These are phyloP conservation scores for Scolanthus callimorphus DNA, from an alignment of 92 coral and sea anemone species.

Conservation along the genomic window DNA sequence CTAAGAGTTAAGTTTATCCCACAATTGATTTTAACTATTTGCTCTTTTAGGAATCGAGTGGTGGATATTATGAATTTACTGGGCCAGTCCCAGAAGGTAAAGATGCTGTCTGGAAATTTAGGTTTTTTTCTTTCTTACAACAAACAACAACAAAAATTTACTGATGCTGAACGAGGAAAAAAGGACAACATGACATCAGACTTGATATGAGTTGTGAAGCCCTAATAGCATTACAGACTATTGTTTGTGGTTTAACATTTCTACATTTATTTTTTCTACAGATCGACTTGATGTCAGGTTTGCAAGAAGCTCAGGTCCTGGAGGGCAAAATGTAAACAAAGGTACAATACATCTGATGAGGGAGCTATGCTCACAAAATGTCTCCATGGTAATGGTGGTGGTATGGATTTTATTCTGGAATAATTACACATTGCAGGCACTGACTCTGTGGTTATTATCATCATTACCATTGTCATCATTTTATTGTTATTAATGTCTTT, in stretches of 20 bases:
- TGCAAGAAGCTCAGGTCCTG: slow-evolving; percentile 98
- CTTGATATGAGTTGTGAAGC: neutral
- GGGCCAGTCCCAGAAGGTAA: slow-evolving; percentile 54
- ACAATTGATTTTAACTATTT: too few relatives aligned
- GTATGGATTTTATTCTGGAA: too few relatives aligned
- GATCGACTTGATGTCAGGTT: slow-evolving; percentile 74
- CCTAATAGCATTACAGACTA: neutral
- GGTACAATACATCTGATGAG: slow-evolving; percentile 24
- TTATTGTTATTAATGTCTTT: too few relatives aligned
- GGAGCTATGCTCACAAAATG: neutral
- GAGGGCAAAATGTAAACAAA: slow-evolving; percentile 99
- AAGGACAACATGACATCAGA: too few relatives aligned
- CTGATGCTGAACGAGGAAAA: neutral
- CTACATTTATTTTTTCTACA: slow-evolving; percentile 4
- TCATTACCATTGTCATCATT: neutral
- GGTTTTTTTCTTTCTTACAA: neutral
- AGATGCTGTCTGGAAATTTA: neutral
- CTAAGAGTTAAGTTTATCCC: too few relatives aligned
- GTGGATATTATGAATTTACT: slow-evolving; percentile 37
- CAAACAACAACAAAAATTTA: neutral
- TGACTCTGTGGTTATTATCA: too few relatives aligned
- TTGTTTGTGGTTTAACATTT: neutral
- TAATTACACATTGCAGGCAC: too few relatives aligned
- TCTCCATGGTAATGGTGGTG: too few relatives aligned
- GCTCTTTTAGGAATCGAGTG: slow-evolving; percentile 1